Evolutionary conservation across 2,888 invertebrate species (phyloP).

Genomic region (Rhamphomyia laevipes): DNA sequence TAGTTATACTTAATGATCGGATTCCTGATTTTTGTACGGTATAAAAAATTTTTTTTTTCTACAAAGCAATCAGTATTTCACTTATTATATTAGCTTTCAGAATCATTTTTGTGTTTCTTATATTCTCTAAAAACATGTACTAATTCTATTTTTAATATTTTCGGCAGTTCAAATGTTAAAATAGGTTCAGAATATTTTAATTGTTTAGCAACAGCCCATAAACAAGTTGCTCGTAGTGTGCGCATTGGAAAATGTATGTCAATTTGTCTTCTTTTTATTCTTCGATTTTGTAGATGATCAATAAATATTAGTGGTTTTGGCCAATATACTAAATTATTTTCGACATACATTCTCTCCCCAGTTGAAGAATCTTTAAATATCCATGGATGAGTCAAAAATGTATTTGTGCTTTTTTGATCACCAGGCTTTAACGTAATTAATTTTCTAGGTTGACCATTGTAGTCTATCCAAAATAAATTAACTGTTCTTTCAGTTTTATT

Average conservation of each 20-base stretch:
- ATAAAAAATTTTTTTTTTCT: no score
- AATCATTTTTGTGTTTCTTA: neutral
- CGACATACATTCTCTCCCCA: slow-evolving; percentile 51
- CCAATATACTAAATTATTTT: slow-evolving; percentile 41
- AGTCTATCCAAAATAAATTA: slow-evolving; percentile 60
- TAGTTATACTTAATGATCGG: no score
- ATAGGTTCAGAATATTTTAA: neutral
- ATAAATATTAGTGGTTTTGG: slow-evolving; percentile 30
- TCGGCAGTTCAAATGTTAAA: neutral
- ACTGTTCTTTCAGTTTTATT: slow-evolving; percentile 45
- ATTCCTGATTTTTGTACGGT: no score
- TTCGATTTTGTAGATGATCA: slow-evolving; percentile 19
- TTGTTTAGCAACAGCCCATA: slow-evolving; percentile 19
- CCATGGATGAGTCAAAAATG: slow-evolving; percentile 76
- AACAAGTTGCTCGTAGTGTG: slow-evolving; percentile 24
- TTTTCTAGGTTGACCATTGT: slow-evolving; percentile 47
- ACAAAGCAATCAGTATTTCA: no score
- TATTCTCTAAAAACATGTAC: neutral
- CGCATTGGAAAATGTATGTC: slow-evolving; percentile 30
- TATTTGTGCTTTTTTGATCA: slow-evolving; percentile 44
- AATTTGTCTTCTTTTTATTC: slow-evolving; percentile 20
- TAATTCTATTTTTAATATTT: neutral
- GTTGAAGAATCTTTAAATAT: slow-evolving; percentile 61
- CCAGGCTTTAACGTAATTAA: slow-evolving; percentile 48
- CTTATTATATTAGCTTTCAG: no score